These are phyloP conservation scores for Drosophila kanekoi DNA, from an alignment of 2,888 invertebrate species.

Conservation along the genomic window DNA sequence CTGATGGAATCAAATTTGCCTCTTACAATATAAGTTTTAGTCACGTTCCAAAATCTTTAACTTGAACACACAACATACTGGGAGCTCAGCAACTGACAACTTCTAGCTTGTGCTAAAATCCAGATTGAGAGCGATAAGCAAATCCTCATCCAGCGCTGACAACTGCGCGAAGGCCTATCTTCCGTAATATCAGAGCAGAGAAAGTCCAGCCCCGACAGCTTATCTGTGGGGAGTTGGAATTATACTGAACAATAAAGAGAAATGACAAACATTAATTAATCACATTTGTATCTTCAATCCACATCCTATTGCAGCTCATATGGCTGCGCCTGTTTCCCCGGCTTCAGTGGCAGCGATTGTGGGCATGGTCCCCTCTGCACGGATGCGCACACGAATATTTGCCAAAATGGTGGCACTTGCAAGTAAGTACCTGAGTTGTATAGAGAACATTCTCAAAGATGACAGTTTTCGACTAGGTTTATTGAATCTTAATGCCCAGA, in stretches of 20 bases:
- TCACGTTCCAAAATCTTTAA: slow-evolving; percentile 51
- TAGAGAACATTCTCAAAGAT: too few relatives aligned
- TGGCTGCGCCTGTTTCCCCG: slow-evolving; percentile 92
- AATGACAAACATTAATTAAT: slow-evolving; percentile 33
- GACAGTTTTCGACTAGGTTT: too few relatives aligned
- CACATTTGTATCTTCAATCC: slow-evolving; percentile 19
- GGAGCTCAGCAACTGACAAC: slow-evolving; percentile 21
- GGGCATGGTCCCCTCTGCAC: slow-evolving; percentile 93
- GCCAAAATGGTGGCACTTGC: slow-evolving; percentile 94
- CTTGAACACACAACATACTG: slow-evolving; percentile 1
- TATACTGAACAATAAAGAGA: neutral
- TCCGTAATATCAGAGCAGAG: neutral
- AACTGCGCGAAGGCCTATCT: slow-evolving; percentile 33
- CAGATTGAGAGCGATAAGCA: slow-evolving; percentile 39
- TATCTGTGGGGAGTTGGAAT: slow-evolving; percentile 15
- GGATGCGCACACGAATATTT: slow-evolving; percentile 88
- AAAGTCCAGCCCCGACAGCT: slow-evolving; percentile 27
- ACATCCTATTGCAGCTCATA: slow-evolving; percentile 88
- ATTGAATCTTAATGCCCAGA: too few relatives aligned
- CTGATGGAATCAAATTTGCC: slow-evolving; percentile 15
- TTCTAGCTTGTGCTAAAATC: slow-evolving; percentile 24
- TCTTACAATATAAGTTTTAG: slow-evolving; percentile 28
- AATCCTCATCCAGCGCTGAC: slow-evolving; percentile 42
- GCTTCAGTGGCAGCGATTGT: slow-evolving; percentile 91
- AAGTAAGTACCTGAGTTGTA: too few relatives aligned